These are phyloP conservation scores for Tethea ocularis DNA, from an alignment of 2,888 invertebrate species.

Conservation along the genomic window DNA sequence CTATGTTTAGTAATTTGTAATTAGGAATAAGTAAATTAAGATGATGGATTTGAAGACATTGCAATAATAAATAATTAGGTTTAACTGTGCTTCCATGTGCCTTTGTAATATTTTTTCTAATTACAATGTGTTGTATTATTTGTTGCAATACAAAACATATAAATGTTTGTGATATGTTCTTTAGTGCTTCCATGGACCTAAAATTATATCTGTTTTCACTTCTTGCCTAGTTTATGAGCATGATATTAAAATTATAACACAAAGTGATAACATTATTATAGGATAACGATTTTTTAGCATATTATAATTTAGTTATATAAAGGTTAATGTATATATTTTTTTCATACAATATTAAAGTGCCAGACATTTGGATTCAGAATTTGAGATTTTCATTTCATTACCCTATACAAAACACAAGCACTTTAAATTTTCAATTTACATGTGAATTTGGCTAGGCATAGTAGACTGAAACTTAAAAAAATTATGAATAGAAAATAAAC, in stretches of 20 bases:
- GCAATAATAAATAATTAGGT: not conserved
- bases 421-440: no score
- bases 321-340: constrained; percentile 66
- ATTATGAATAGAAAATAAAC: no score
- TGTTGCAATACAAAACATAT: constrained; percentile 7
- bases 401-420: no score
- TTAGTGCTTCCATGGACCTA: constrained; percentile 12
- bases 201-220: constrained; percentile 8
- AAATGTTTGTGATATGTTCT: constrained; percentile 15
- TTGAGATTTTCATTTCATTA: constrained; percentile 17
- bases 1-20: not conserved
- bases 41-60: not conserved
- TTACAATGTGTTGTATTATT: constrained; percentile 8
- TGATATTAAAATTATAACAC: constrained; percentile 37
- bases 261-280: constrained; percentile 53
- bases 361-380: constrained; percentile 56
- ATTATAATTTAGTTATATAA: constrained; percentile 31
- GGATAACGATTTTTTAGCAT: constrained; percentile 47
- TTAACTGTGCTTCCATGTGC: constrained; percentile 48
- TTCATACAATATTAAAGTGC: constrained; percentile 73
- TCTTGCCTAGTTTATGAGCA: constrained; percentile 6
- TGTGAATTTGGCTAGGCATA: no score
- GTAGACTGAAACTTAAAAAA: no score
- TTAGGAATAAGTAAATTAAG: constrained; percentile 2
- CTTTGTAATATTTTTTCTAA: constrained; percentile 4